These are phyloP conservation scores for Homalodisca vitripennis DNA, from an alignment of 1,140 invertebrate species.

Conservation along the genomic window DNA sequence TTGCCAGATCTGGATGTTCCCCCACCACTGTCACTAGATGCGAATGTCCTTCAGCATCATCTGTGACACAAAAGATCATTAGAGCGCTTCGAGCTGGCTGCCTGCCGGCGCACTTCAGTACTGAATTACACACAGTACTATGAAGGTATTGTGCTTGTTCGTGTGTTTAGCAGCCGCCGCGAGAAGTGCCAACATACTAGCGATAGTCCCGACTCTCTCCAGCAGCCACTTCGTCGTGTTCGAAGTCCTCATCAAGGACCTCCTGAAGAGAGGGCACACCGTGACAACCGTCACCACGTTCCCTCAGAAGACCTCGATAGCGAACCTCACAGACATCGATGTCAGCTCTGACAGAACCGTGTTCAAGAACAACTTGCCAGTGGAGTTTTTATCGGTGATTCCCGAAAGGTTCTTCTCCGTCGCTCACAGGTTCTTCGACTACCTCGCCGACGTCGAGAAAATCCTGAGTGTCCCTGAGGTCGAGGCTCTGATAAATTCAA, in stretches of 20 bases:
- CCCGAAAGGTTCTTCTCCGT: background rate
- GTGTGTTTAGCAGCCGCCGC: background rate
- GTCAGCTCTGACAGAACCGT: slow-evolving; percentile 23
- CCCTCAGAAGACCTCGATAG: slow-evolving; percentile 48
- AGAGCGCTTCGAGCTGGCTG: too few relatives aligned
- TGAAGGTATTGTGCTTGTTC: too few relatives aligned
- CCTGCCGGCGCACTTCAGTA: too few relatives aligned
- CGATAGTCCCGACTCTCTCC: slow-evolving; percentile 41
- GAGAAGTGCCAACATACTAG: slow-evolving; percentile 40
- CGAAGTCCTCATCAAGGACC: slow-evolving; percentile 42
- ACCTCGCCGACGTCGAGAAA: background rate
- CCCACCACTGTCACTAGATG: too few relatives aligned
- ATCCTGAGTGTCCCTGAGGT: slow-evolving; percentile 44
- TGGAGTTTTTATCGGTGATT: background rate
- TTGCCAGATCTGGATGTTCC: too few relatives aligned
- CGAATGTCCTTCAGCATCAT: too few relatives aligned
- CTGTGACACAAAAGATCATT: too few relatives aligned
- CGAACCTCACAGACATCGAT: slow-evolving; percentile 54
- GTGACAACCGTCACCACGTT: slow-evolving; percentile 47
- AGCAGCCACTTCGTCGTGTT: slow-evolving; percentile 47
- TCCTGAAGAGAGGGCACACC: slow-evolving; percentile 44
- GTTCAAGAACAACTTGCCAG: background rate
- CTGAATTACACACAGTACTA: too few relatives aligned
- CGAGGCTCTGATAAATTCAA: slow-evolving; percentile 50
- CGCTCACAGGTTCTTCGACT: background rate